These are phyloP conservation scores for Acridotheres tristis DNA, from an alignment of 2,797 vertebrate species.

Conservation along the genomic window DNA sequence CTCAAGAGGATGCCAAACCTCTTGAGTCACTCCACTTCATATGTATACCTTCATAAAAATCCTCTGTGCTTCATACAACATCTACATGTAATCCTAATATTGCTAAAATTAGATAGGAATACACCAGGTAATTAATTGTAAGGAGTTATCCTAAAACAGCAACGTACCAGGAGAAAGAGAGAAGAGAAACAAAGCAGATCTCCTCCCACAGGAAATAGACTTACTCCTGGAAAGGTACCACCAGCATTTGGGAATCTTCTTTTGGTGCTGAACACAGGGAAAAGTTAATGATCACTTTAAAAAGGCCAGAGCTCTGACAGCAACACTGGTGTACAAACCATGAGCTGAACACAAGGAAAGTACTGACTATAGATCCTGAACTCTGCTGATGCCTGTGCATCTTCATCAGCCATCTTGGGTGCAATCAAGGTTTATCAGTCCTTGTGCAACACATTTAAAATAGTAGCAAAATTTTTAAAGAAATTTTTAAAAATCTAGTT, in stretches of 20 bases:
- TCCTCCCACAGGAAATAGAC: background rate
- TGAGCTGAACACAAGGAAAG: background rate
- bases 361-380: background rate
- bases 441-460: background rate
- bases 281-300: background rate
- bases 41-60: background rate
- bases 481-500: background rate
- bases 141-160: background rate
- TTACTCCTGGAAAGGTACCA: background rate
- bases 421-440: background rate
- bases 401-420: background rate
- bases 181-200: background rate
- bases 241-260: background rate
- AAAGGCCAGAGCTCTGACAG: background rate
- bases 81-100: background rate
- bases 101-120: background rate
- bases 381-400: background rate
- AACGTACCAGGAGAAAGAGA: background rate
- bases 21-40: background rate
- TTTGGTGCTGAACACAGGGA: background rate
- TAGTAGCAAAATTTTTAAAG: background rate
- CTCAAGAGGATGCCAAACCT: background rate
- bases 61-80: background rate
- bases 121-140: background rate
- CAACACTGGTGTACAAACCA: background rate